phyloP scores from a whole-genome alignment of 1,140 invertebrate species.

The Drosophila kurseongensis region DNA sequence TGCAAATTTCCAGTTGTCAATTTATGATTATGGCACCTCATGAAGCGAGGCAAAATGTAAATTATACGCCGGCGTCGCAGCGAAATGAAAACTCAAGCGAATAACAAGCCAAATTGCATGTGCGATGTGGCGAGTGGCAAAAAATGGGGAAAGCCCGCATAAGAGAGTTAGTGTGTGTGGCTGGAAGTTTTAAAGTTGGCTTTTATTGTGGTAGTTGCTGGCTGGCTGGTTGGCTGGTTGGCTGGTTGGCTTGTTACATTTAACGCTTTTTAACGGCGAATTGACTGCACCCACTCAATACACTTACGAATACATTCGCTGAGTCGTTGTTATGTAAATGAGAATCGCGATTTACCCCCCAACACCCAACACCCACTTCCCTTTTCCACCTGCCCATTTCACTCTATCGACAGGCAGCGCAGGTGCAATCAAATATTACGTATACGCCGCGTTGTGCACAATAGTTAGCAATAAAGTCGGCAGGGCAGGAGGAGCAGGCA shows the following conservation, averaged over 20 bases:
- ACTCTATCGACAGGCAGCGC: slow-evolving; percentile 64
- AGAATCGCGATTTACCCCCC: slow-evolving; percentile 55
- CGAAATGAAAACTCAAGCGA: slow-evolving; percentile 73
- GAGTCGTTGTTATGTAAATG: slow-evolving; percentile 77
- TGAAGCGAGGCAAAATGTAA: slow-evolving; percentile 79
- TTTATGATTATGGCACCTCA: slow-evolving; percentile 83
- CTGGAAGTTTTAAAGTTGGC: slow-evolving; percentile 69
- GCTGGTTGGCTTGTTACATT: slow-evolving; percentile 63
- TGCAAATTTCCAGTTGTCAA: slow-evolving; percentile 83
- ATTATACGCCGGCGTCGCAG: slow-evolving; percentile 66
- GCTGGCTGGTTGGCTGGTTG: slow-evolving; percentile 47
- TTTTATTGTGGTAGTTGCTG: slow-evolving; percentile 1
- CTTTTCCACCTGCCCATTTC: slow-evolving; percentile 17
- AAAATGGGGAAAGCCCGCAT: background rate
- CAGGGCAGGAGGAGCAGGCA: background rate
- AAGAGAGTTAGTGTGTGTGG: slow-evolving; percentile 4
- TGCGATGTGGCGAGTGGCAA: slow-evolving; percentile 2
- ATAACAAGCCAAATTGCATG: slow-evolving; percentile 76
- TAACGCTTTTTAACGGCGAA: slow-evolving; percentile 79
- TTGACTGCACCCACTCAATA: slow-evolving; percentile 56
- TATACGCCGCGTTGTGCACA: slow-evolving; percentile 61
- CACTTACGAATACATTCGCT: slow-evolving; percentile 22
- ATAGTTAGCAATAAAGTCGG: slow-evolving; percentile 53
- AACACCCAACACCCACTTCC: background rate
- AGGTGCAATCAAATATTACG: slow-evolving; percentile 79